These are phyloP conservation scores for Pseudomyrmex gracilis DNA, from an alignment of 1,140 invertebrate genomes.

Conservation along the genomic window DNA sequence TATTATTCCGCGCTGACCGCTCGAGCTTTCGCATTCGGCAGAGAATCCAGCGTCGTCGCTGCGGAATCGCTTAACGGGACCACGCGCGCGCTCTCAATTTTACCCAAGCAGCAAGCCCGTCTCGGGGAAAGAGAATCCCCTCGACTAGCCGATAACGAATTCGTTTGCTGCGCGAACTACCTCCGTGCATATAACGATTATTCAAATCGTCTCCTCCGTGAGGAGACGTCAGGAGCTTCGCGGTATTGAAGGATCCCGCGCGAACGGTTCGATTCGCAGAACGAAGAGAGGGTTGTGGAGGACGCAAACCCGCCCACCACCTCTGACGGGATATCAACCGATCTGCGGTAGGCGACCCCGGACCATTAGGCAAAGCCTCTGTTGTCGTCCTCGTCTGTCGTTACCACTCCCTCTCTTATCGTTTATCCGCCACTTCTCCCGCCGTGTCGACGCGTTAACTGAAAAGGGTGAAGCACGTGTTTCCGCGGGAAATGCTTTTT, in stretches of 20 bases:
- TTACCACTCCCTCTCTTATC: neutral
- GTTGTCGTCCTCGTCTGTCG: slow-evolving; percentile 26
- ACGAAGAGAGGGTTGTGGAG: neutral
- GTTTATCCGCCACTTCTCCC: neutral
- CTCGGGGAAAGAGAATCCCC: slow-evolving; percentile 33
- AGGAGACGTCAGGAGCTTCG: slow-evolving; percentile 65
- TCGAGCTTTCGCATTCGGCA: slow-evolving; percentile 35
- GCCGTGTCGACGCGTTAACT: slow-evolving; percentile 59
- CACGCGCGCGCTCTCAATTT: slow-evolving; percentile 35
- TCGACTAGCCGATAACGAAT: slow-evolving; percentile 55
- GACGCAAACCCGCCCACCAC: slow-evolving; percentile 25
- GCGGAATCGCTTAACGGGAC: slow-evolving; percentile 29
- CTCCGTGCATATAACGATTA: slow-evolving; percentile 84
- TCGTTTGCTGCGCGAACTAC: slow-evolving; percentile 77
- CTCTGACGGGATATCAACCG: slow-evolving; percentile 54
- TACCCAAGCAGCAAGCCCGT: slow-evolving; percentile 24
- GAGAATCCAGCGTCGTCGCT: slow-evolving; percentile 4
- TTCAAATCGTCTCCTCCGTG: slow-evolving; percentile 80
- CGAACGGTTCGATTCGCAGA: slow-evolving; percentile 8
- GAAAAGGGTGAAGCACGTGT: slow-evolving; percentile 70
- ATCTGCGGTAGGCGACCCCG: slow-evolving; percentile 70
- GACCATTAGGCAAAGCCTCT: slow-evolving; percentile 74
- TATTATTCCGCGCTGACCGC: slow-evolving; percentile 54
- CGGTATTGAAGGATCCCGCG: slow-evolving; percentile 49
- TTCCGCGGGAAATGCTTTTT: slow-evolving; percentile 59